Evolutionary conservation across 2,797 vertebrate genomes (phyloP).

Genomic region (Enteromius treurensis): DNA sequence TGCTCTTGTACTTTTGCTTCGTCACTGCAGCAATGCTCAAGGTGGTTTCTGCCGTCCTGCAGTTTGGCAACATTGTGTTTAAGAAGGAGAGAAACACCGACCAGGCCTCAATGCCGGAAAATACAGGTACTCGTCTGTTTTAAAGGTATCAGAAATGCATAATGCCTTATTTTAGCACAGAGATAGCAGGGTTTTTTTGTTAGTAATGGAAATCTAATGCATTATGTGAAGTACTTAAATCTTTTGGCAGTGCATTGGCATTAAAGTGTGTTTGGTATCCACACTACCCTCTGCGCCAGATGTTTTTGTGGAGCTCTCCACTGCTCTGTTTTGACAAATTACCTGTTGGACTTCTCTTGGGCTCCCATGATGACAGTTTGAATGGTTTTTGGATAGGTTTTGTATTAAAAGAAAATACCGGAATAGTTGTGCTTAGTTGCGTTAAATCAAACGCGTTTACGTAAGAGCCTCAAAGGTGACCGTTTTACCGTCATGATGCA

Average conservation of each 20-base stretch:
- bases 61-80: slow-evolving; percentile 97
- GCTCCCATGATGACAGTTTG: slow-evolving; percentile 55
- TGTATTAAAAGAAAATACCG: slow-evolving; percentile 38
- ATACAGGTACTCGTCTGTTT: slow-evolving; percentile 82
- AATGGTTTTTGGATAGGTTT: slow-evolving; percentile 44
- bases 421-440: slow-evolving; percentile 12
- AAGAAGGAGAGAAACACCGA: slow-evolving; percentile 98
- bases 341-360: slow-evolving; percentile 55
- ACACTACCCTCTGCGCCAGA: not conserved
- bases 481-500: not conserved
- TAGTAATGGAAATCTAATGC: slow-evolving; percentile 26
- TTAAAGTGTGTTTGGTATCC: not conserved
- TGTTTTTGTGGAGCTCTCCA: slow-evolving; percentile 22
- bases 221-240: slow-evolving; percentile 11
- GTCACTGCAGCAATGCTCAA: slow-evolving; percentile 89
- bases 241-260: slow-evolving; percentile 8
- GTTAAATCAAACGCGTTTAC: slow-evolving; percentile 48
- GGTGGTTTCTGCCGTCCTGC: slow-evolving; percentile 94
- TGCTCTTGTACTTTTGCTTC: slow-evolving; percentile 25
- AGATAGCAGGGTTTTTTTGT: not conserved
- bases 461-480: slow-evolving; percentile 11
- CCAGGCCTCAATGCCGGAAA: slow-evolving; percentile 98
- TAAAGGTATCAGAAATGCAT: not conserved
- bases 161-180: not conserved
- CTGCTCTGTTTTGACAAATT: slow-evolving; percentile 33